Evolutionary conservation across 2,888 invertebrate genomes (phyloP), one percentile per base, ranked within the genome.

Genomic region (Nectonema munidae): DNA sequence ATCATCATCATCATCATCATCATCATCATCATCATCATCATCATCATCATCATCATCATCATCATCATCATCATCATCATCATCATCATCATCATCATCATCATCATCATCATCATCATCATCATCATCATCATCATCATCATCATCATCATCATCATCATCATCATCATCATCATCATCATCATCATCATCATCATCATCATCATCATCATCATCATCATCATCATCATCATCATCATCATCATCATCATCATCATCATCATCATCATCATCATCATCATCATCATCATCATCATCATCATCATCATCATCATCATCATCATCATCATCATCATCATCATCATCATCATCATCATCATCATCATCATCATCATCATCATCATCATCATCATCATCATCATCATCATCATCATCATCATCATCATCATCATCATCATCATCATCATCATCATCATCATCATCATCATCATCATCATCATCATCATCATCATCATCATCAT

Each of bases 381-480:
- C 25, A 25, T 25, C 25, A 25, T 25, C 25, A 25, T n/a, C 25
- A 25, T 25, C 25, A 25, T 25, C 25, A 25, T 30, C n/a, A n/a
- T n/a, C n/a, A n/a, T n/a, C n/a, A n/a, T n/a, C n/a, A n/a, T n/a
- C 5, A 32, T 16, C 20, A 13, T 39, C 5, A 11, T 21, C 21
- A 13, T 3, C 13, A 15, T 21, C 15, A 11, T 4, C 18, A n/a
- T 15, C 20, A 11, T n/a, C 2, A 2, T 2, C 21, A 1, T 6
- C 19, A 2, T 20, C 15, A 14, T 16, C 21, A 13, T 19, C 15
- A 2, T 42, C 41, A 18, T 21, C 15, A 16, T 41, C 37, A 13
- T 16, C 14, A n/a, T 42, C 21, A 2, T 13, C 14, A n/a, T 32
- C 32, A 11, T 14, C 14, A 9, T 32, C 32, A 11, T 14, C 14